Conservation (phyloP, 1,140 invertebrate genomes). For the Drosophila teissieri region DNA sequence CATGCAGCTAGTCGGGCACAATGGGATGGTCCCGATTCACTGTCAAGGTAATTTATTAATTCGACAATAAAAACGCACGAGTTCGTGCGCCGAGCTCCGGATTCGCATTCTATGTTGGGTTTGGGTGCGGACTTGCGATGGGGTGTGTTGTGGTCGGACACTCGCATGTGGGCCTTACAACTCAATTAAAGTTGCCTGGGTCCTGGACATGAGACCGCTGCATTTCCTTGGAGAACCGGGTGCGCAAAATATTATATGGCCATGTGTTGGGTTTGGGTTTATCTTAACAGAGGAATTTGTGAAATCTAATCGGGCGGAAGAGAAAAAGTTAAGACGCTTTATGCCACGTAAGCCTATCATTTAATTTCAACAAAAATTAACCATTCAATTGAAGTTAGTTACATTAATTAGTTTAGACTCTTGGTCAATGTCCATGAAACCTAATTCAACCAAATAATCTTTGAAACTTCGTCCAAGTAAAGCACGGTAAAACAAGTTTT, state of each 20-base stretch:
- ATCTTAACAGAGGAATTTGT: conserved; percentile 18
- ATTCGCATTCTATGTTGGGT: conserved; percentile 6
- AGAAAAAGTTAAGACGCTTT: conserved; percentile 31
- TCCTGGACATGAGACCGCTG: conserved; percentile 12
- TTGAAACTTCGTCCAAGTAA: no score
- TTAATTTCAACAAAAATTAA: conserved; percentile 16
- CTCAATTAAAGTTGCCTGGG: conserved; percentile 73
- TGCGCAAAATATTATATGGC: conserved; percentile 19
- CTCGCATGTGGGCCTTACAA: conserved; percentile 80
- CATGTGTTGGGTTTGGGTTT: conserved; percentile 36
- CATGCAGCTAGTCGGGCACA: conserved; percentile 53
- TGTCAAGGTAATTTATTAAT: conserved; percentile 84
- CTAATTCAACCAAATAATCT: no score
- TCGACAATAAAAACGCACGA: conserved; percentile 78
- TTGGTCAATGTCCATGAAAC: no score
- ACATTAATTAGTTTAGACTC: no score
- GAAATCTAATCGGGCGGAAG: conserved; percentile 32
- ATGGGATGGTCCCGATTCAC: conserved; percentile 79
- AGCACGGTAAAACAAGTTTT: no score
- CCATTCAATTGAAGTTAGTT: no score
- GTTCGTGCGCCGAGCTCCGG: conserved; percentile 22
- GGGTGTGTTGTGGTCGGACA: conserved; percentile 76
- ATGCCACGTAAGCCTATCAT: neutral
- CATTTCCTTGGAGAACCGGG: conserved; percentile 7
- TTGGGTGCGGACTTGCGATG: conserved; percentile 6